A percentile compares a stretch with the other conserved stretches of the same genome.
Evolutionary conservation across 2,888 invertebrate genomes (phyloP).

Genomic region (Allolobophora icterica): DNA sequence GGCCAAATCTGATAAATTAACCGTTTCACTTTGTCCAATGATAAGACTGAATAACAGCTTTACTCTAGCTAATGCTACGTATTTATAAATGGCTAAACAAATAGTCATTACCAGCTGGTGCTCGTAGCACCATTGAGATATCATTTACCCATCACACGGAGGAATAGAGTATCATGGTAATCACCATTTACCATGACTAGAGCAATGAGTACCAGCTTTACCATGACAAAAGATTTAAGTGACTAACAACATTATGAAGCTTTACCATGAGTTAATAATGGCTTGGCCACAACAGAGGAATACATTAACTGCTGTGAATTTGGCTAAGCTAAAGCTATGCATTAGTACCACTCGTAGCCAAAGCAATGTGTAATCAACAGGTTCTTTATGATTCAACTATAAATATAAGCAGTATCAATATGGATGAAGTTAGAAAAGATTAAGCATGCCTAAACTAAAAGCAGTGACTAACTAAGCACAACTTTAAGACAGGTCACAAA

Average conservation of each 20-base stretch:
- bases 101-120: not conserved
- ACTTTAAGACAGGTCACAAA: not conserved
- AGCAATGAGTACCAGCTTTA: not conserved
- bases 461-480: not conserved
- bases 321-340: not conserved
- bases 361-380: not conserved
- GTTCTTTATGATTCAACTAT: not conserved
- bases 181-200: constrained; percentile 1
- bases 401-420: not conserved
- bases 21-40: too few species aligned
- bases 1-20: too few species aligned
- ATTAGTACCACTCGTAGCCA: not conserved
- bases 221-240: not conserved
- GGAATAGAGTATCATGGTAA: not conserved
- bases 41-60: too few species aligned
- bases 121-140: constrained; percentile 6
- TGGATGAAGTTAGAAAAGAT: constrained; percentile 1
- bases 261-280: too few species aligned
- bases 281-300: too few species aligned
- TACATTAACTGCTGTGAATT: not conserved
- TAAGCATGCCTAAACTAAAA: constrained; percentile 17
- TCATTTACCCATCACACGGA: not conserved
- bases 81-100: not conserved
- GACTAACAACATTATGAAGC: too few species aligned
- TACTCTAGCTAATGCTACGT: too few species aligned